These are phyloP conservation scores for Phalloptychus januarius DNA, from an alignment of 2,797 vertebrate genomes.

Conservation along the genomic window DNA sequence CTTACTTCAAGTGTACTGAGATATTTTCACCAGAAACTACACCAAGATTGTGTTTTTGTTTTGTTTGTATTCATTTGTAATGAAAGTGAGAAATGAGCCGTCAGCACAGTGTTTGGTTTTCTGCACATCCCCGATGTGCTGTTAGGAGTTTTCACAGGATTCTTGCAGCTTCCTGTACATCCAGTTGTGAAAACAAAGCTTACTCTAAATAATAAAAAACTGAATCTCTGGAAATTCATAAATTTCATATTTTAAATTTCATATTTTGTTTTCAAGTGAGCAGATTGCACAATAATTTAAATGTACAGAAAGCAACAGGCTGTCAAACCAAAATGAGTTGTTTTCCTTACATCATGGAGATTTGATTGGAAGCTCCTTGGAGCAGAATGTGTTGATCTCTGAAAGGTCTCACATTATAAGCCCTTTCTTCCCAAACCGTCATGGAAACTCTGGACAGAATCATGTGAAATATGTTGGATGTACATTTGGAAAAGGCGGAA, in stretches of 20 bases:
- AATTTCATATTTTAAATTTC: too few relatives aligned
- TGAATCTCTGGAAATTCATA: background rate
- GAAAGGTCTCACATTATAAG: background rate
- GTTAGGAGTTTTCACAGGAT: background rate
- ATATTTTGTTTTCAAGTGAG: too few relatives aligned
- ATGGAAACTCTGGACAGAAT: background rate
- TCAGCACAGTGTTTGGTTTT: background rate
- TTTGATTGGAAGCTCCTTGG: background rate
- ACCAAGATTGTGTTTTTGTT: too few relatives aligned
- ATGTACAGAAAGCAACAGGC: background rate
- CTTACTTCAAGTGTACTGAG: too few relatives aligned
- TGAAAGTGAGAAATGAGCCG: background rate
- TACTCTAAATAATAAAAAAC: background rate
- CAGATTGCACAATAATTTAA: background rate
- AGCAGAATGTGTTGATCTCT: background rate
- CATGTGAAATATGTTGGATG: background rate
- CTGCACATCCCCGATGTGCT: background rate
- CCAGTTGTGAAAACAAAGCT: background rate
- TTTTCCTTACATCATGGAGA: background rate
- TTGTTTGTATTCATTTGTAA: background rate
- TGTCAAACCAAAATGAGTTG: background rate
- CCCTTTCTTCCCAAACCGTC: background rate
- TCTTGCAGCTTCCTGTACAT: background rate
- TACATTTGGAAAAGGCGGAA: background rate
- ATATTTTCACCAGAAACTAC: too few relatives aligned